These are phyloP conservation scores for Chlorodrepanis virens DNA, from an alignment of 2,113 vertebrate genomes.

Conservation along the genomic window DNA sequence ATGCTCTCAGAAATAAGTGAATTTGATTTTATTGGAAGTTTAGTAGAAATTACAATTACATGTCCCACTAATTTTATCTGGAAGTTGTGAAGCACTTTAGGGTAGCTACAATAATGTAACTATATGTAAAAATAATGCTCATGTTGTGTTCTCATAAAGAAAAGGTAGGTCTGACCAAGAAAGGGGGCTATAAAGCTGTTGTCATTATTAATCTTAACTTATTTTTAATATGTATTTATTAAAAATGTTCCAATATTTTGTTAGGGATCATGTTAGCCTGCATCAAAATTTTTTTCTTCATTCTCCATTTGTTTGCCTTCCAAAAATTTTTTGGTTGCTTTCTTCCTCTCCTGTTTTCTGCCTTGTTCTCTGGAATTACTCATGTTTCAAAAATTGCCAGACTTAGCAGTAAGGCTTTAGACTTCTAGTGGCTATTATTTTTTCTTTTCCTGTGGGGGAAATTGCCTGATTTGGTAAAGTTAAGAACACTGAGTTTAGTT, in stretches of 20 bases:
- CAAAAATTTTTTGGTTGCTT: neutral
- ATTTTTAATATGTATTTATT: neutral
- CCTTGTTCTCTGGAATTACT: neutral
- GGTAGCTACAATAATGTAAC: neutral
- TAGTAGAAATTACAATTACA: neutral
- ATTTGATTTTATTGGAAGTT: neutral
- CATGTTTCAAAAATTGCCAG: neutral
- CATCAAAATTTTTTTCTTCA: neutral
- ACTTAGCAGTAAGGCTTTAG: neutral
- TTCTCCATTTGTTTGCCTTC: neutral
- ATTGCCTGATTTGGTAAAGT: neutral
- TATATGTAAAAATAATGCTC: neutral
- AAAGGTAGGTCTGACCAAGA: neutral
- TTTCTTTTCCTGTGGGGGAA: neutral
- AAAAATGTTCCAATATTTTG: neutral
- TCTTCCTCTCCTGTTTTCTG: neutral
- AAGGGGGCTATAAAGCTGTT: neutral
- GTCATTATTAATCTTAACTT: neutral
- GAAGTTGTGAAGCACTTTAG: neutral
- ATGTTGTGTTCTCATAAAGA: neutral
- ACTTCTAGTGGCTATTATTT: neutral
- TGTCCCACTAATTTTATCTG: neutral
- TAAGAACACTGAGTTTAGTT: neutral
- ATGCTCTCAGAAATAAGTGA: neutral
- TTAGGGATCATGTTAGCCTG: accelerated